Evolutionary conservation across 2,113 vertebrate species (phyloP).

Genomic region (Forbesichthys papilliferus): DNA sequence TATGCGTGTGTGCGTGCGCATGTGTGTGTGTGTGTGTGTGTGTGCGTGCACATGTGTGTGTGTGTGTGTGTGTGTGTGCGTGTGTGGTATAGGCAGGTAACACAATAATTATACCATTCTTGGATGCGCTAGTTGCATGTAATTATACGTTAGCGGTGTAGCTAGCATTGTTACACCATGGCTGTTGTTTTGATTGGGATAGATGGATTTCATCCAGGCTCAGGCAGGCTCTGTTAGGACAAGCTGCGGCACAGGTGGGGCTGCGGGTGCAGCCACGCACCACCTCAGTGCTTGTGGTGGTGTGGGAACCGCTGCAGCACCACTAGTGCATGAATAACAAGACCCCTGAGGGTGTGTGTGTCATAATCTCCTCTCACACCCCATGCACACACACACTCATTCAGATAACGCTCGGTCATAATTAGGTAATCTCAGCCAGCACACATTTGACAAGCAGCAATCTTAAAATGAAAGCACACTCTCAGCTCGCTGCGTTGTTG

Average conservation of each 20-base stretch:
- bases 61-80: neutral
- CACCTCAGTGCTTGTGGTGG: slow-evolving; percentile 65
- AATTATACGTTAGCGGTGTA: slow-evolving; percentile 64
- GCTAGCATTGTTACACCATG: slow-evolving; percentile 49
- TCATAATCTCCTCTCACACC: slow-evolving; percentile 75
- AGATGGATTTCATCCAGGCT: slow-evolving; percentile 63
- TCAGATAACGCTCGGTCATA: slow-evolving; percentile 4
- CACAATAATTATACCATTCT: slow-evolving; percentile 56
- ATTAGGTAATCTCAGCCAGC: slow-evolving; percentile 51
- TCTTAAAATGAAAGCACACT: slow-evolving; percentile 55
- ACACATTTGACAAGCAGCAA: slow-evolving; percentile 58
- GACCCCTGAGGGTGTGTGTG: slow-evolving; percentile 76
- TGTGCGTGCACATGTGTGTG: neutral
- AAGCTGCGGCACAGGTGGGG: slow-evolving; percentile 76
- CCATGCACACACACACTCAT: slow-evolving; percentile 21
- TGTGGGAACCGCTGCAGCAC: slow-evolving; percentile 76
- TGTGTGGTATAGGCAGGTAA: slow-evolving; percentile 13
- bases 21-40: neutral
- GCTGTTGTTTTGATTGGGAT: slow-evolving; percentile 64
- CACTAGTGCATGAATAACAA: slow-evolving; percentile 79
- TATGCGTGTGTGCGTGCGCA: neutral
- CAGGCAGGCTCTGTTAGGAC: slow-evolving; percentile 68
- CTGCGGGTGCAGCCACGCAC: slow-evolving; percentile 70
- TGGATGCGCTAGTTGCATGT: slow-evolving; percentile 44
- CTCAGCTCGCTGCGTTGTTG: slow-evolving; percentile 51